Evolutionary conservation across 2,888 invertebrate genomes (phyloP).

Genomic region (Erebia ligea): DNA sequence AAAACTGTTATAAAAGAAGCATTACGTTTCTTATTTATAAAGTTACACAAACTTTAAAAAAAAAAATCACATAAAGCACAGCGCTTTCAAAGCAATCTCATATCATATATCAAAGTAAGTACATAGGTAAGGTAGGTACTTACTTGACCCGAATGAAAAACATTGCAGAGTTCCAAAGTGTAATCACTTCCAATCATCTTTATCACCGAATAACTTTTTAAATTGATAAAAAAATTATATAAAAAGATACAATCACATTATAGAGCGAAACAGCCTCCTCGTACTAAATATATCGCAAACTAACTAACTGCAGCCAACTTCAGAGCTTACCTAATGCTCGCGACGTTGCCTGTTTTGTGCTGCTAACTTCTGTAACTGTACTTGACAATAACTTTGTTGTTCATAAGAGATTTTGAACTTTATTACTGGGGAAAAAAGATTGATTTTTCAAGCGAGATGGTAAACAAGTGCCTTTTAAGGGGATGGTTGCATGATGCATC

Average conservation of each 20-base stretch:
- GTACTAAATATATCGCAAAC: conserved; percentile 53
- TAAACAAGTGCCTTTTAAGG: conserved; percentile 49
- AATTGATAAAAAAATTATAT: conserved; percentile 42
- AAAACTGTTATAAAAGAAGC: no score
- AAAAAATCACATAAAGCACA: background rate
- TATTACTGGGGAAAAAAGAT: conserved; percentile 15
- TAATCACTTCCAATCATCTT: conserved; percentile 93
- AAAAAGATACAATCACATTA: conserved; percentile 42
- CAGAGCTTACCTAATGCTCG: conserved; percentile 48
- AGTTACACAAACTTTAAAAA: background rate
- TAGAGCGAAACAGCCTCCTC: conserved; percentile 39
- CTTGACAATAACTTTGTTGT: conserved; percentile 46
- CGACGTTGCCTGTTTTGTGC: conserved; percentile 68
- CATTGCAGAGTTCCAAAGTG: conserved; percentile 93
- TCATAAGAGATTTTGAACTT: conserved; percentile 38
- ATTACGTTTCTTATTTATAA: background rate
- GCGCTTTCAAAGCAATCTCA: conserved; percentile 8
- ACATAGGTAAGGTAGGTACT: conserved; percentile 47
- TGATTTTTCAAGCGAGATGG: conserved; percentile 17
- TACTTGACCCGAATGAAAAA: conserved; percentile 95
- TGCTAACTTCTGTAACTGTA: conserved; percentile 63
- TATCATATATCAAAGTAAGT: background rate
- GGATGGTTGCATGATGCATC: conserved; percentile 28
- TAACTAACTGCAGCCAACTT: conserved; percentile 64
- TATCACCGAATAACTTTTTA: conserved; percentile 23